Evolutionary conservation across 2,113 vertebrate genomes (phyloP).

Genomic region (Charina bottae): DNA sequence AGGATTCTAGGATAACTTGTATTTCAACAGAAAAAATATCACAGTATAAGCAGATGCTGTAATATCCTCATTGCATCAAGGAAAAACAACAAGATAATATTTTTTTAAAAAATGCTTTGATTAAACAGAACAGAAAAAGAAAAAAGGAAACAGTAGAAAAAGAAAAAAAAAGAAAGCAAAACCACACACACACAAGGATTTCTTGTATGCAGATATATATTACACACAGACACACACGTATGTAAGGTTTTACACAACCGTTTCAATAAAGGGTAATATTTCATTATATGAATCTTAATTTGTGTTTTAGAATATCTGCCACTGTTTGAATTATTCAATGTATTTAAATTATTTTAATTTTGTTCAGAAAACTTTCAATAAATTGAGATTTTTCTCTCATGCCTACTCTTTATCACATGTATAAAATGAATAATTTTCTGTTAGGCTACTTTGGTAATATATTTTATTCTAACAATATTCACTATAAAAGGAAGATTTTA

Average conservation of each 20-base stretch:
- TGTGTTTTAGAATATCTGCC: slow-evolving; percentile 18
- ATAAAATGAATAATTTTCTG: slow-evolving; percentile 16
- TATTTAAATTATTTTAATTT: not conserved
- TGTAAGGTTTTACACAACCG: not conserved
- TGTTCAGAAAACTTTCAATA: slow-evolving; percentile 12
- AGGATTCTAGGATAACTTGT: not conserved
- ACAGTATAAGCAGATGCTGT: not conserved
- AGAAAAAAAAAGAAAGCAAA: not conserved
- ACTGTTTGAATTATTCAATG: slow-evolving; percentile 14
- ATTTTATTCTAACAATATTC: slow-evolving; percentile 1
- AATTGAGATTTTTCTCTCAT: slow-evolving; percentile 14
- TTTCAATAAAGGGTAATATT: not conserved
- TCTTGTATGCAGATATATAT: not conserved
- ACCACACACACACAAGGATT: not conserved
- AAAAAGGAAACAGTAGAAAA: not conserved
- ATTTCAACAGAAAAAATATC: slow-evolving; percentile 20
- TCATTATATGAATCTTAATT: not conserved
- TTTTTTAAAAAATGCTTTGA: not conserved
- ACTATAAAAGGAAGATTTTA: slow-evolving; percentile 30
- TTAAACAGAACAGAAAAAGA: not conserved
- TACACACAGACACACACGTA: not conserved
- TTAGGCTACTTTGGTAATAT: slow-evolving; percentile 22
- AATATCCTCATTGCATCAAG: not conserved
- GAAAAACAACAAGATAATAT: not conserved
- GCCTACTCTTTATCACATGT: not conserved